phyloP scores from a whole-genome alignment of 2,113 vertebrate genomes.

The Vombatus ursinus region DNA sequence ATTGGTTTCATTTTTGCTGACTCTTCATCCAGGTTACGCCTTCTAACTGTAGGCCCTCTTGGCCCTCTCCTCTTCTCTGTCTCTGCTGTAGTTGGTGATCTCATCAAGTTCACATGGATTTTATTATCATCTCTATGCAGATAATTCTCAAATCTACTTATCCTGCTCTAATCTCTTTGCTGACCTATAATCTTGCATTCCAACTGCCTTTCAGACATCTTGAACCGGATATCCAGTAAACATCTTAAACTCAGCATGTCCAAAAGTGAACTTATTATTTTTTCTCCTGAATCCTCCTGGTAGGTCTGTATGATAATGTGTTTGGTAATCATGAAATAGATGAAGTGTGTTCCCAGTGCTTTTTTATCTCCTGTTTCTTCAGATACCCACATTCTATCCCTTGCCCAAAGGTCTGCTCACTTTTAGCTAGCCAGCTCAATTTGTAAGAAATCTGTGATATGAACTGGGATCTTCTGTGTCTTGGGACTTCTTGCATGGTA shows the following conservation, averaged over 20 bases:
- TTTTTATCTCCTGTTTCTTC: neutral
- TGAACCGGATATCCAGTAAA: neutral
- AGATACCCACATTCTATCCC: neutral
- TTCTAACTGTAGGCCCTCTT: neutral
- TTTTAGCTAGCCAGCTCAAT: neutral
- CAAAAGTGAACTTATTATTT: neutral
- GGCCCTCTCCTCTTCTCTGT: neutral
- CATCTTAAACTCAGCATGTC: neutral
- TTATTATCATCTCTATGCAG: neutral
- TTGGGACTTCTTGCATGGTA: neutral
- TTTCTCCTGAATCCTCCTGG: neutral
- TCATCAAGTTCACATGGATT: neutral
- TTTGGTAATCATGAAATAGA: neutral
- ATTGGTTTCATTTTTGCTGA: neutral
- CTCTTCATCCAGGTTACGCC: neutral
- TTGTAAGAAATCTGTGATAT: neutral
- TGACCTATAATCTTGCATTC: neutral
- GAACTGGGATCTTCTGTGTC: neutral
- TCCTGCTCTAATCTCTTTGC: neutral
- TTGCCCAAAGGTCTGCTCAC: neutral
- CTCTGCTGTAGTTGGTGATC: neutral
- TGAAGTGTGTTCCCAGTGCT: neutral
- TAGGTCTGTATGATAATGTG: neutral
- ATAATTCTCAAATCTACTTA: neutral
- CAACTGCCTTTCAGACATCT: neutral